Conservation (phyloP, 2,797 vertebrate genomes). For the Carduelis carduelis region DNA sequence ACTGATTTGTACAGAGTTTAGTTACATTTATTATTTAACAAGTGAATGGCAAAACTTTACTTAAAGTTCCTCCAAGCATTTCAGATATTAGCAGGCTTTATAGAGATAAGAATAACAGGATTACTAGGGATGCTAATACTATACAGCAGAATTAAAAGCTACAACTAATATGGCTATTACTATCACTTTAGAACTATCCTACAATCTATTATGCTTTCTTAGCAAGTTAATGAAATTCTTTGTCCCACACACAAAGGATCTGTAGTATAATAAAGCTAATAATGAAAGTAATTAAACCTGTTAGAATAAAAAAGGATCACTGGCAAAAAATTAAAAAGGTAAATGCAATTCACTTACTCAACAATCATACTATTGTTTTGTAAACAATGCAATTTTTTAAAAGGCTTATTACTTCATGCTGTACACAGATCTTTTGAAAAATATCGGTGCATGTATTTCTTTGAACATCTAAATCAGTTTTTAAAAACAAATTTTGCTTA, state of each 20-base stretch:
- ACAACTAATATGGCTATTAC: slow-evolving; percentile 50
- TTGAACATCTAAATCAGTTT: not conserved
- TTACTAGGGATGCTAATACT: slow-evolving; percentile 37
- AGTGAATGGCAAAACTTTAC: slow-evolving; percentile 43
- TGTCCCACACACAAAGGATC: slow-evolving; percentile 15
- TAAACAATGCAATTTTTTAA: slow-evolving; percentile 23
- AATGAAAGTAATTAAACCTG: slow-evolving; percentile 44
- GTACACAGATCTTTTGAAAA: slow-evolving; percentile 29
- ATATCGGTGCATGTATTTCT: slow-evolving; percentile 35
- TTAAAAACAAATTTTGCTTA: slow-evolving; percentile 3
- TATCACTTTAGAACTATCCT: slow-evolving; percentile 40
- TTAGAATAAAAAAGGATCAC: slow-evolving; percentile 34
- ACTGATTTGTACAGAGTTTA: slow-evolving; percentile 39
- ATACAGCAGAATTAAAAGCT: slow-evolving; percentile 44
- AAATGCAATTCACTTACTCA: slow-evolving; percentile 25
- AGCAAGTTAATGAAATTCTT: slow-evolving; percentile 16
- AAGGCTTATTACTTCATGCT: slow-evolving; percentile 23
- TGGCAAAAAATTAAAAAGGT: not conserved
- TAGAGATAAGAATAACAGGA: slow-evolving; percentile 41
- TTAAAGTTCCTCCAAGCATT: slow-evolving; percentile 53
- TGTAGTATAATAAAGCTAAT: slow-evolving; percentile 18
- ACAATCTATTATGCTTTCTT: not conserved
- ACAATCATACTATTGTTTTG: slow-evolving; percentile 23
- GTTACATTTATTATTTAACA: slow-evolving; percentile 55
- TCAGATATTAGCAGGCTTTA: slow-evolving; percentile 61